These are phyloP conservation scores for Esox masquinongy DNA, from an alignment of 2,797 vertebrate genomes.

Conservation along the genomic window DNA sequence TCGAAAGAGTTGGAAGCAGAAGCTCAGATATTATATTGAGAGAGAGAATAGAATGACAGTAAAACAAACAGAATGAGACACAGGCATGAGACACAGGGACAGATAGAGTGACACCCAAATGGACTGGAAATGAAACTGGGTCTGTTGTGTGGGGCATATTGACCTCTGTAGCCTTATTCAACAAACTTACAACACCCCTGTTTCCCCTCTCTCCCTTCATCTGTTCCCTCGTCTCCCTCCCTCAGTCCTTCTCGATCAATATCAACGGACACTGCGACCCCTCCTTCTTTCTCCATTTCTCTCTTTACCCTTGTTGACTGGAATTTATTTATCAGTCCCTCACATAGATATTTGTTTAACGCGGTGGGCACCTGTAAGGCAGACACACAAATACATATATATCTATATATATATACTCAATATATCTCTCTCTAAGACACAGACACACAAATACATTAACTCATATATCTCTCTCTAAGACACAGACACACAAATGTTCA, in stretches of 20 bases:
- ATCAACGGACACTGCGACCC: not conserved
- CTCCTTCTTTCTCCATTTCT: not conserved
- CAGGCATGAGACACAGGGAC: not conserved
- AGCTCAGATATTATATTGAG: not conserved
- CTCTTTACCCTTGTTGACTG: not conserved
- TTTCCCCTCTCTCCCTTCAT: not conserved
- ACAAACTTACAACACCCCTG: not conserved
- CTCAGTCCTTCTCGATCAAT: not conserved
- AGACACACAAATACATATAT: slow-evolving; percentile 16
- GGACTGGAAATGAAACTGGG: not conserved
- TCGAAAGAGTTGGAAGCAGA: too few relatives aligned
- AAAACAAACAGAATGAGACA: not conserved
- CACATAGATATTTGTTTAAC: slow-evolving; percentile 39
- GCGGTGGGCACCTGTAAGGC: slow-evolving; percentile 10
- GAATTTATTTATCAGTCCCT: slow-evolving; percentile 46
- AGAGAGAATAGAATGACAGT: too few relatives aligned
- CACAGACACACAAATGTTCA: not conserved
- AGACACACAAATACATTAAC: slow-evolving; percentile 19
- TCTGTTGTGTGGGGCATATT: not conserved
- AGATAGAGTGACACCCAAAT: not conserved
- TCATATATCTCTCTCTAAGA: slow-evolving; percentile 21
- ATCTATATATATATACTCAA: too few relatives aligned
- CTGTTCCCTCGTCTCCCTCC: slow-evolving; percentile 2
- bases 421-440: slow-evolving; percentile 19
- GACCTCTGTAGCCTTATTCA: not conserved